These are phyloP conservation scores for Hydrocynus forskahlii DNA, from an alignment of 2,797 vertebrate species.

Conservation along the genomic window DNA sequence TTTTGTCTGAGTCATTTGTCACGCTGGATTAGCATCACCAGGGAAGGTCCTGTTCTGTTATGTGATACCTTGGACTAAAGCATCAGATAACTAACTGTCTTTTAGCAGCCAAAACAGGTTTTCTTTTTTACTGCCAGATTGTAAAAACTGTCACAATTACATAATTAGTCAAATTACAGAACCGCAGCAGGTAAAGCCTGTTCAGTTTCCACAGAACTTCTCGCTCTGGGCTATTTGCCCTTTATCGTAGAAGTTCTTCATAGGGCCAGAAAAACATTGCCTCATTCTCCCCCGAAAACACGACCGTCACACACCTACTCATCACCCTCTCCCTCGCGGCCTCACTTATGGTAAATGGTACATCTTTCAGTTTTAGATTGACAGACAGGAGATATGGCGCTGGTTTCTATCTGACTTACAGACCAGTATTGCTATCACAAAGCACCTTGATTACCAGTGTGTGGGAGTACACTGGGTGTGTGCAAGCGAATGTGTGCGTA, in stretches of 20 bases:
- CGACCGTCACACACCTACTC: constrained; percentile 55
- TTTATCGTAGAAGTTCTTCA: not conserved
- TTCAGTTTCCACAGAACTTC: not conserved
- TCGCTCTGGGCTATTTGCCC: not conserved
- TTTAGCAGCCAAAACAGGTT: too few species aligned
- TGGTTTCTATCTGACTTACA: constrained; percentile 69
- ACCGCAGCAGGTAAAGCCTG: not conserved
- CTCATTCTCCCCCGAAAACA: not conserved
- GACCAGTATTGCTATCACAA: constrained; percentile 61
- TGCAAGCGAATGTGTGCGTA: constrained; percentile 48
- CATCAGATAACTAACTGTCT: too few species aligned
- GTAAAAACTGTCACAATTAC: not conserved
- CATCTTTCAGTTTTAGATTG: constrained; percentile 72
- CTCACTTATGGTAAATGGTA: constrained; percentile 75
- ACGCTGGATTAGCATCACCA: too few species aligned
- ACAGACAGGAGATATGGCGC: constrained; percentile 47
- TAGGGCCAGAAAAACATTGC: not conserved
- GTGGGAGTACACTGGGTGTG: constrained; percentile 52
- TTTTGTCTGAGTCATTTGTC: too few species aligned
- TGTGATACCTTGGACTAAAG: too few species aligned
- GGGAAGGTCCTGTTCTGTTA: too few species aligned
- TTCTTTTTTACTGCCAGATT: not conserved
- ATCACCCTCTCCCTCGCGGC: constrained; percentile 58
- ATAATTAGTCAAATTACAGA: not conserved
- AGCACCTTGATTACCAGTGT: constrained; percentile 52